These are phyloP conservation scores for Enteromius afrohamiltoni DNA, from an alignment of 2,797 vertebrate species.

Conservation along the genomic window DNA sequence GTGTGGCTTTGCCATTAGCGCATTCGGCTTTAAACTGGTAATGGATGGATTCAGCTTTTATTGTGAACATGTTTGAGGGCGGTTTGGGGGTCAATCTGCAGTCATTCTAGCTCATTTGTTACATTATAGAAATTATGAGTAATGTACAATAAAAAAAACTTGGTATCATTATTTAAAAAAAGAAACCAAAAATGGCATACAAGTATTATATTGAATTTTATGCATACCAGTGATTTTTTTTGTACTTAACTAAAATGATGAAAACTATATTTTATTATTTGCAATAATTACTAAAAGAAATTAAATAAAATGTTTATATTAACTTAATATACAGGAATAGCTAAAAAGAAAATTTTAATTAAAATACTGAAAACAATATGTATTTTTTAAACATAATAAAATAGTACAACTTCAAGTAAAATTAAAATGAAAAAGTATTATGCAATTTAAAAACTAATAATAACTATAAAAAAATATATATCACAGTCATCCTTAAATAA, in stretches of 20 bases:
- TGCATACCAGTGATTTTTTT: background rate
- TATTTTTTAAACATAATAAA: too few relatives aligned
- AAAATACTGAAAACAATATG: background rate
- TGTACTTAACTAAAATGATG: background rate
- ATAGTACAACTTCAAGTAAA: background rate
- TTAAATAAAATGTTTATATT: background rate
- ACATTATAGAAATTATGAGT: background rate
- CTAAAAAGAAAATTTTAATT: background rate
- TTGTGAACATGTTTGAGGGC: background rate
- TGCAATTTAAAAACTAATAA: background rate
- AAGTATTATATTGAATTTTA: background rate
- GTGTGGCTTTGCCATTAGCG: slow-evolving; percentile 27
- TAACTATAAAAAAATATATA: too few relatives aligned
- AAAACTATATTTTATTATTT: background rate
- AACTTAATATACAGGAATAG: background rate
- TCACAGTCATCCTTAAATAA: too few relatives aligned
- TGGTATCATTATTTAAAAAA: background rate
- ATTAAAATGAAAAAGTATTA: background rate
- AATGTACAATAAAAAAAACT: background rate
- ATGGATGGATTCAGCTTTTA: slow-evolving; percentile 22
- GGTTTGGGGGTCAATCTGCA: background rate
- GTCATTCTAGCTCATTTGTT: slow-evolving; percentile 18
- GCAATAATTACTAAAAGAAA: background rate
- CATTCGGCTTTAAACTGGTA: slow-evolving; percentile 25
- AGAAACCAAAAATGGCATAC: too few relatives aligned